Base-by-base conservation (phyloP, 1,140 invertebrate species). In the Delia radicum region DNA sequence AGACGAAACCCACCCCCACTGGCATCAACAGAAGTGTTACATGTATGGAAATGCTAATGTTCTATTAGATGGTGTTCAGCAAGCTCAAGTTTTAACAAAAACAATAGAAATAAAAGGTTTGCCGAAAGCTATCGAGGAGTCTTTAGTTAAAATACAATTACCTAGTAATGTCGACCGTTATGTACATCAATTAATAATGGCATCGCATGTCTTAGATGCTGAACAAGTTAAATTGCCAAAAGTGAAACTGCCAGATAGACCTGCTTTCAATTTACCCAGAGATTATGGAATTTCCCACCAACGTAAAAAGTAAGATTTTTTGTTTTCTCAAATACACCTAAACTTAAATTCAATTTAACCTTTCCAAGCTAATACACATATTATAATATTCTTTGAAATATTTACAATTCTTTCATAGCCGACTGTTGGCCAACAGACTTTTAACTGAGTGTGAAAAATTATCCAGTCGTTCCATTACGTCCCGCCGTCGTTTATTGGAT, bases 61-160 rank as follows among this genome's bases (percentile, higher is more conserved):
- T 24, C 84, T 95, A 4, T 80, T 94, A 61, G 90, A 92, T 84
- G 94, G 94, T 12, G 78, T 93, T 31, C 79, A 87, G 0, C 94
- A 95, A 88, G 93, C 93, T 15, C 89, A 91, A 87, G 83, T 91
- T 21, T 84, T 96, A 5, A 93, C 92, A n/a, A 95, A 95, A 81
- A 91, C 92, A 15, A 85, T 95, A 18, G 85, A 90, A 83, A 84
- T 94, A 37, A 83, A 91, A 77, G 82, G 90, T 55, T 83, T 94
- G 29, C 93, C 93, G 21, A 84, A 89, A 5, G 87, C 86, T 77
- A 87, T 94, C 62, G 80, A 89, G 72, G 79, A 88, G 74, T 79
- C 84, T 55, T 77, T 88, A 33, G 79, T 87, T 2, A 77, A 87
- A 79, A 87, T 84, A 87, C 89, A 87, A 79, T 82, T 89, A 10